Base-by-base conservation (phyloP, 2,797 vertebrate species). In the Macroramphosus scolopax region DNA sequence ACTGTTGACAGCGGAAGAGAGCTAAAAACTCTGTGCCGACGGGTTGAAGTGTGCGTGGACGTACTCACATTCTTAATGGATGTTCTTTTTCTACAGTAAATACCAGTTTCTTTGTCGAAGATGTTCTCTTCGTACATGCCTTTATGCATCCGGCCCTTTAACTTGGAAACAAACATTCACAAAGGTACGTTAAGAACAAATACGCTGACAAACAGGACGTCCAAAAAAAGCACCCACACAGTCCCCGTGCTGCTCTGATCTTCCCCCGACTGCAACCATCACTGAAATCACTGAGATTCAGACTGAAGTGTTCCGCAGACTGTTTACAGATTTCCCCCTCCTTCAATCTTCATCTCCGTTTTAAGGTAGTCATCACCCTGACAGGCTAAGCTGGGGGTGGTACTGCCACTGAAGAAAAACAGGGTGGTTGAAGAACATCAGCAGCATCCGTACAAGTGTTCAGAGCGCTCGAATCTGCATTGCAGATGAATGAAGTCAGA, bases 301-400 rank as follows among this genome's bases (percentile, higher is more conserved):
- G n/a, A n/a, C n/a, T n/a, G n/a, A n/a, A n/a, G n/a, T 54, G 38
- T 55, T 66, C 17, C 60, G 46, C 43, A 68, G 51, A 72, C 58
- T 67, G 47, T 73, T 54, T 75, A 62, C 53, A 48, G 14, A 51
- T 53, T 34, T 51, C 45, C 18, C 39, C 24, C n/a, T 44, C 24
- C 12, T 37, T 29, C 33, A 34, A 35, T 62, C 40, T 54, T 30
- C 7, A 1, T 62, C 51, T 63, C 36, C 37, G 49, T 65, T 35
- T 55, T 5, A 30, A n/a, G 26, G 6, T 39, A 56, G 25, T 5
- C 28, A 40, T 71, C 39, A 16, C 26, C 31, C 43, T 59, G 52
- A 71, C 39, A 25, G 24, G 51, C 22, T 47, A 41, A 72, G 49
- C 28, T 38, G 3, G 18, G n/a, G 10, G 11, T 5, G 20, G 36